Evolutionary conservation across 2,113 vertebrate species (phyloP).

Genomic region (Oreotrochilus melanogaster): DNA sequence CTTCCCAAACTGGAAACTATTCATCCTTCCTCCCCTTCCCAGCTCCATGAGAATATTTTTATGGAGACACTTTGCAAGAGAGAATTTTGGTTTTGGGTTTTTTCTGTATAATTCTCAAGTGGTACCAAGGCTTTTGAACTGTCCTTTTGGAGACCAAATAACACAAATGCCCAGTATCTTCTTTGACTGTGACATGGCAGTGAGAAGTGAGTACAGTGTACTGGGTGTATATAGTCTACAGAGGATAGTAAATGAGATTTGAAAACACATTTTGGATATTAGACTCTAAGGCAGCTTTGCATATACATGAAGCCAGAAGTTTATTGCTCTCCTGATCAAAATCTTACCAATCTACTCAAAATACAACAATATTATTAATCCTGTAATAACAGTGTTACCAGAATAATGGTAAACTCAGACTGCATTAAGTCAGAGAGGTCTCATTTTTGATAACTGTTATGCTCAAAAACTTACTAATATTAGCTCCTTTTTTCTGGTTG

Average conservation of each 20-base stretch:
- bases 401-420: background rate
- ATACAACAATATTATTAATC: background rate
- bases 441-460: background rate
- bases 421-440: background rate
- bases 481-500: background rate
- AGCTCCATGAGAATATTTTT: background rate
- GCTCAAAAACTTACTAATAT: background rate
- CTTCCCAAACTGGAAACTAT: background rate
- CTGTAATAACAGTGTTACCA: background rate
- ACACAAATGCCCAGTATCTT: background rate
- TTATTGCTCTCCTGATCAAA: background rate
- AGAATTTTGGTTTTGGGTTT: background rate
- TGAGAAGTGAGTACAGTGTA: background rate
- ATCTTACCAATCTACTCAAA: background rate
- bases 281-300: background rate
- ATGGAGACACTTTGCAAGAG: background rate
- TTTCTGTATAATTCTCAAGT: background rate
- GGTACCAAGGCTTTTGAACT: background rate
- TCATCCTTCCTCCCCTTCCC: background rate
- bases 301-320: background rate
- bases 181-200: background rate
- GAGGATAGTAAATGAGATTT: background rate
- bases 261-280: background rate
- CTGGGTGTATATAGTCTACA: background rate
- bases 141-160: background rate